Conservation (phyloP, 1,140 invertebrate genomes). For the Pogonomyrmex barbatus region DNA sequence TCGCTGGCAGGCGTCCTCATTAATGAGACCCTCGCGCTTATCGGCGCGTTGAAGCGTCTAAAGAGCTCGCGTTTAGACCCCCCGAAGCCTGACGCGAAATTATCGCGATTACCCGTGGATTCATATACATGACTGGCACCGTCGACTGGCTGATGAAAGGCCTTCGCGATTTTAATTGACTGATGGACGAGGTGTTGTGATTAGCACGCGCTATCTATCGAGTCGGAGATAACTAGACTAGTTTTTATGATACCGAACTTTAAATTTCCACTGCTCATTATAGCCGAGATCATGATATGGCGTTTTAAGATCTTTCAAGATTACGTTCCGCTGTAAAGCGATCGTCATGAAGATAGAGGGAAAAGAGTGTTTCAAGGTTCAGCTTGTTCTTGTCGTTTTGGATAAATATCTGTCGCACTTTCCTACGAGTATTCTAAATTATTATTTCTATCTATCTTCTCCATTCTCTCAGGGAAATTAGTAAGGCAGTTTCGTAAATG, state of each 20-base stretch:
- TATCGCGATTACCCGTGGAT: conserved; percentile 6
- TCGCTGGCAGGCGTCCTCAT: conserved; percentile 38
- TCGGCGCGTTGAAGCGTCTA: conserved; percentile 11
- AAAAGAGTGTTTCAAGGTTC: background rate
- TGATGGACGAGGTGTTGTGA: background rate
- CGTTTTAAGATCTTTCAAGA: background rate
- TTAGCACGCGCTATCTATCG: background rate
- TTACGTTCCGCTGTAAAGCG: background rate
- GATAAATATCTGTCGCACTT: background rate
- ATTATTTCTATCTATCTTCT: background rate
- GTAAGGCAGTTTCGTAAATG: background rate
- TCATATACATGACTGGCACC: conserved; percentile 19
- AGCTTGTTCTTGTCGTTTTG: background rate
- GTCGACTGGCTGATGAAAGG: conserved; percentile 8
- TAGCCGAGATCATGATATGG: background rate
- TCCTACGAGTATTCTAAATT: background rate
- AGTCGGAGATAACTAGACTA: background rate
- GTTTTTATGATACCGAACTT: background rate
- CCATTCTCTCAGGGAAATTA: conserved; percentile 2
- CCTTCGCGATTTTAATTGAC: conserved; percentile 18
- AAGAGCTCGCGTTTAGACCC: conserved; percentile 24
- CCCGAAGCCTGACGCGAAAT: background rate
- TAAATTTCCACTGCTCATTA: background rate
- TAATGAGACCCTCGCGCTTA: conserved; percentile 50
- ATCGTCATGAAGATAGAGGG: background rate